Base-by-base conservation (phyloP, 2,888 invertebrate species). In the Alsophila aescularia region DNA sequence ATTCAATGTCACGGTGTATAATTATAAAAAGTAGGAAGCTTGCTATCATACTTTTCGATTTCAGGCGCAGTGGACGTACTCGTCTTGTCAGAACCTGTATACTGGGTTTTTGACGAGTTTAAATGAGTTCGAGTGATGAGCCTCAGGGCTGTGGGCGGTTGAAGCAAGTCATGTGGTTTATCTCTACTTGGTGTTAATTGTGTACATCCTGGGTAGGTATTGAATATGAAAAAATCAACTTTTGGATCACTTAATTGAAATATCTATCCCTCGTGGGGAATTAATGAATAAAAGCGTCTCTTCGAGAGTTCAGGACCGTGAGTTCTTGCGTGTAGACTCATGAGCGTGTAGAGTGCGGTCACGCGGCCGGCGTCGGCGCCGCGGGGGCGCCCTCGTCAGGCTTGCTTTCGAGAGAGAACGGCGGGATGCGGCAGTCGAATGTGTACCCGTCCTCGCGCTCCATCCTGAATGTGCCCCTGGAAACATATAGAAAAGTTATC, bases 101-200 rank as follows among this genome's bases (percentile, higher is more conserved):
- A 96, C 95, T 5, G 98, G 98, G 92, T 99, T 99, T 86, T 99
- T 99, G 77, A 99, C 99, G 59, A 99, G 94, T 84, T 99, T 99
- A 67, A 99, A 99, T 89, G 99, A 99, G 0, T n/a, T n/a, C n/a
- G n/a, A n/a, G 99, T 99, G 66, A 99, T 98, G 31, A 99, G 10
- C 99, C 99, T 99, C 99, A 99, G 0, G 99, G 99, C 89, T 99
- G 99, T 3, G 99, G 99, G 42, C 99, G 93, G 88, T 99, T 99
- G 0, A 99, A n/a, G n/a, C n/a, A n/a, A n/a, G n/a, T n/a, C n/a
- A n/a, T n/a, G n/a, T n/a, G n/a, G n/a, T n/a, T n/a, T n/a, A n/a
- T n/a, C n/a, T n/a, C n/a, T n/a, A n/a, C n/a, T n/a, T n/a, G n/a
- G n/a, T n/a, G n/a, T n/a, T n/a, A n/a, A n/a, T n/a, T n/a, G n/a